Conservation (phyloP, 2,113 vertebrate genomes). For the Epinephelus fuscoguttatus region DNA sequence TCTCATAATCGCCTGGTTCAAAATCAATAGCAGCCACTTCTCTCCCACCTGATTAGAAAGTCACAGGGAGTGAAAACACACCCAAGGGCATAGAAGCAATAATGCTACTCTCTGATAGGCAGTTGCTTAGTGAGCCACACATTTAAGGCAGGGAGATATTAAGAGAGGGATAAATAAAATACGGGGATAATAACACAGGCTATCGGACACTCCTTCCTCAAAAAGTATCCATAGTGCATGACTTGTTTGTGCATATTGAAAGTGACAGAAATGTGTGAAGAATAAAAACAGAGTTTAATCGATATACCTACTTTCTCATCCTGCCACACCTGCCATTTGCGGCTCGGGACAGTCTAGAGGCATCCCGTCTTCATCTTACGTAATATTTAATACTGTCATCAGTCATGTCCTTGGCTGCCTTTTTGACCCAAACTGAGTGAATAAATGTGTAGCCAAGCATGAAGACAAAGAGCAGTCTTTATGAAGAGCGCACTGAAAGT, state of each 20-base stretch:
- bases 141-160: background rate
- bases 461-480: slow-evolving; percentile 44
- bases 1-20: slow-evolving; percentile 38
- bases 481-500: slow-evolving; percentile 41
- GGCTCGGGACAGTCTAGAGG: background rate
- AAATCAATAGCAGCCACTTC: slow-evolving; percentile 42
- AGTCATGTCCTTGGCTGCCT: slow-evolving; percentile 48
- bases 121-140: slow-evolving; percentile 16
- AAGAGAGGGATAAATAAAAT: background rate
- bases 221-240: background rate
- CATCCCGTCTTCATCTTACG: slow-evolving; percentile 22
- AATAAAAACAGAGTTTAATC: background rate
- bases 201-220: background rate
- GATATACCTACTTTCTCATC: background rate
- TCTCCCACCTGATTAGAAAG: slow-evolving; percentile 38
- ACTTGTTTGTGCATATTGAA: background rate
- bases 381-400: slow-evolving; percentile 43
- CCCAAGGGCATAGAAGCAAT: slow-evolving; percentile 22
- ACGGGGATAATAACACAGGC: background rate
- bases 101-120: slow-evolving; percentile 13
- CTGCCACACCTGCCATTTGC: background rate
- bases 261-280: background rate
- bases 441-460: slow-evolving; percentile 50
- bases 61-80: slow-evolving; percentile 20
- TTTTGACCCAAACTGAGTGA: slow-evolving; percentile 52